A percentile compares a stretch with the other conserved stretches of the same genome.
These are phyloP conservation scores for Tenrec ecaudatus DNA, from an alignment of 2,113 vertebrate species.

Conservation along the genomic window DNA sequence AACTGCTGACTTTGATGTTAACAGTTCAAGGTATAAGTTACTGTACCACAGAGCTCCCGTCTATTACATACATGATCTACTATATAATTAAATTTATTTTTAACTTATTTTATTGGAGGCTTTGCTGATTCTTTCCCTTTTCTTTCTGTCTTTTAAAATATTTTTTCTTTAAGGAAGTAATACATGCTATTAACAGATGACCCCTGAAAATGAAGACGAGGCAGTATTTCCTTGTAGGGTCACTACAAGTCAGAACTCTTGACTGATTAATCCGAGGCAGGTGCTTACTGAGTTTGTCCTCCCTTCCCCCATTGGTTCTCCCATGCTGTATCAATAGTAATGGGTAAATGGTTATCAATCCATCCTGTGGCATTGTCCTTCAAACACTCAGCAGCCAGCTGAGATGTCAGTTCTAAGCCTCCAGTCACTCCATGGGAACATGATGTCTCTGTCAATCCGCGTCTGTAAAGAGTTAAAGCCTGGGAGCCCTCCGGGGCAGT, in stretches of 20 bases:
- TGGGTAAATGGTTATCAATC: not conserved
- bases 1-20: no score
- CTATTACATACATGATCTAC: not conserved
- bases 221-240: no score
- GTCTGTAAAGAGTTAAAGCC: not conserved
- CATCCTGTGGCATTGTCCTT: no score
- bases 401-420: not conserved
- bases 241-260: not conserved
- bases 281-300: slow-evolving; percentile 22
- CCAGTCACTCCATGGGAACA: not conserved
- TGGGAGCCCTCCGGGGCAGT: not conserved
- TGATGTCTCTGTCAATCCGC: not conserved
- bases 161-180: not conserved
- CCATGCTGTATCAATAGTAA: not conserved
- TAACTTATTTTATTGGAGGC: not conserved
- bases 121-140: not conserved
- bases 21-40: no score
- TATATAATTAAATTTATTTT: slow-evolving; percentile 15
- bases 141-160: no score
- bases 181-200: not conserved
- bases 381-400: not conserved
- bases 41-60: no score
- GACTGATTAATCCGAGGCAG: slow-evolving; percentile 17
- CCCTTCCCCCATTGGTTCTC: not conserved
- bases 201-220: not conserved